Conservation (phyloP, 2,888 invertebrate species). For the Bimastos eiseni region DNA sequence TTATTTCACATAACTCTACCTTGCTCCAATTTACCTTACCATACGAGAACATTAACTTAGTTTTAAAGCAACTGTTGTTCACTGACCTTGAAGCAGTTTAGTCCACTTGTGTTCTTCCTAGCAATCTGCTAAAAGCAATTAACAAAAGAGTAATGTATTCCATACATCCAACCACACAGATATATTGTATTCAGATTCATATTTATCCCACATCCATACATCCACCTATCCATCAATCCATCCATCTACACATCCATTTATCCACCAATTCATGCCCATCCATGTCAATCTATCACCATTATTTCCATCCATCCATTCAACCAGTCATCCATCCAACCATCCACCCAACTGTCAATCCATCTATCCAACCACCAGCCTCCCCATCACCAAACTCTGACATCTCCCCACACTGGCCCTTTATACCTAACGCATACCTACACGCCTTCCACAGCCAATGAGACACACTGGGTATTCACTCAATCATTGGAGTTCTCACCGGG, state of each 20-base stretch:
- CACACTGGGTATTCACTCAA: not conserved
- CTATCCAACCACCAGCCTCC: not conserved
- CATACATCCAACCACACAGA: too few relatives aligned
- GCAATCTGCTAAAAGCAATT: not conserved
- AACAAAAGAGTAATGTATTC: too few relatives aligned
- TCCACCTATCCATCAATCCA: too few relatives aligned
- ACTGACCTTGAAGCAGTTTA: conserved; percentile 16
- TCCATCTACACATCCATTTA: too few relatives aligned
- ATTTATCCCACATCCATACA: too few relatives aligned
- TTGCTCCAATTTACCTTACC: too few relatives aligned
- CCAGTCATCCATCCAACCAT: not conserved
- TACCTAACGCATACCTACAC: not conserved
- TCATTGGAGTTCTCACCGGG: not conserved
- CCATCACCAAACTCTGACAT: not conserved
- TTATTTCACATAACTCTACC: too few relatives aligned
- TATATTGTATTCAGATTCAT: too few relatives aligned
- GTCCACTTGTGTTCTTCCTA: not conserved
- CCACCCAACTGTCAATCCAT: not conserved
- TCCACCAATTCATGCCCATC: not conserved
- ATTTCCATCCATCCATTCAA: not conserved
- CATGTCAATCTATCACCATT: not conserved
- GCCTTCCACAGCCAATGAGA: not conserved
- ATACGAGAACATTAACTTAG: not conserved
- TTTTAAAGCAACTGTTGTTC: not conserved
- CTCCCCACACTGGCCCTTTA: not conserved